These are phyloP conservation scores for Hydractinia symbiolongicarpus DNA, from an alignment of 30 jellyfish, hydroid and myxozoan species.

Conservation along the genomic window DNA sequence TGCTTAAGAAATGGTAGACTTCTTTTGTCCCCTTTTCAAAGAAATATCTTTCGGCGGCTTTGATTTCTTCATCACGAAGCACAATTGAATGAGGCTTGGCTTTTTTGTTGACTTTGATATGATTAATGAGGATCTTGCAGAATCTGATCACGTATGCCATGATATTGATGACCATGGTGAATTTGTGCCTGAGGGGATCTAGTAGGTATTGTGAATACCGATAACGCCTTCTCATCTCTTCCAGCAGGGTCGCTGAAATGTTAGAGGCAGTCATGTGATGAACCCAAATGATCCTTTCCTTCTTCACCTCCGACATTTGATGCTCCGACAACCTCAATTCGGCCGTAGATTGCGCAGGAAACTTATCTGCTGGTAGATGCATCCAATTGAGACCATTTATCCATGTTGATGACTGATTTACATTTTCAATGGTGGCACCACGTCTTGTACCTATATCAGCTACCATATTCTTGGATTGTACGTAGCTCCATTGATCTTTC, in stretches of 20 bases:
- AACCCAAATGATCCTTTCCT: background rate
- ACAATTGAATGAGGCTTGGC: background rate
- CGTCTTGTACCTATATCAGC: too few species aligned
- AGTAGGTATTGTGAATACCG: too few species aligned
- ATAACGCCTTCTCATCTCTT: slow-evolving; percentile 1
- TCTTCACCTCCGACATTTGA: too few species aligned
- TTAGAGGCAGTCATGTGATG: background rate
- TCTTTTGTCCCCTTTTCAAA: too few species aligned
- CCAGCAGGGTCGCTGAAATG: background rate
- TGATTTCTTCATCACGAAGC: too few species aligned
- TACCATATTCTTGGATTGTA: too few species aligned
- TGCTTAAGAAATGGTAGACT: background rate
- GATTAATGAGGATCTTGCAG: too few species aligned
- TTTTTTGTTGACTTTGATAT: too few species aligned
- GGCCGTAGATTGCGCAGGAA: slow-evolving; percentile 9
- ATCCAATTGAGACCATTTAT: slow-evolving; percentile 14
- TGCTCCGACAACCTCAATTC: background rate
- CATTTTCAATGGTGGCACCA: too few species aligned
- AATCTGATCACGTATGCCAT: background rate
- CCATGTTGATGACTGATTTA: background rate
- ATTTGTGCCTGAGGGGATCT: background rate
- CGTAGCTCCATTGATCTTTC: too few species aligned
- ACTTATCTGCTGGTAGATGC: background rate
- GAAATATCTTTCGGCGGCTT: too few species aligned
- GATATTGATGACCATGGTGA: slow-evolving; percentile 8